phyloP scores from a whole-genome alignment of 2,888 invertebrate genomes.

The Smittia sp. region DNA sequence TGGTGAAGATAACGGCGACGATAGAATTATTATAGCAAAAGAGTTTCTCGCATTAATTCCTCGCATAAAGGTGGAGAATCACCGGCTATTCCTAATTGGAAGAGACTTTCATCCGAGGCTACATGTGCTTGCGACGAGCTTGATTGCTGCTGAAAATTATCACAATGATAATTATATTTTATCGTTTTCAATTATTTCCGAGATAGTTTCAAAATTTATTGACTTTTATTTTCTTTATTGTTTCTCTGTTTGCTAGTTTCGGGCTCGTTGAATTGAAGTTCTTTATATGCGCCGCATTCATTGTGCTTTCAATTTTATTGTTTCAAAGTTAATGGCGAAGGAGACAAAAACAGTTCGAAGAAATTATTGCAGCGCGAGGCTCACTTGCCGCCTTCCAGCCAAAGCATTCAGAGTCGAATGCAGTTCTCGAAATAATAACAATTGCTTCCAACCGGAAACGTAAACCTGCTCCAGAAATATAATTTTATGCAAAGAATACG shows the following conservation, averaged over 20 bases:
- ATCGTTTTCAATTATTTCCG: constrained; percentile 4
- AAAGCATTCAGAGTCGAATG: neutral
- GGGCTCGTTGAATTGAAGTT: neutral
- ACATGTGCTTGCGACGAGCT: neutral
- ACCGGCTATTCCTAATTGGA: neutral
- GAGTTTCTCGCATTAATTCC: neutral
- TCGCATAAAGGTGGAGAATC: neutral
- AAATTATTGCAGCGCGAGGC: neutral
- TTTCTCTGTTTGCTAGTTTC: neutral
- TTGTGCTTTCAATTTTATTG: constrained; percentile 14
- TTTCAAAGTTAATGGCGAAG: neutral
- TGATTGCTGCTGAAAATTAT: constrained; percentile 4
- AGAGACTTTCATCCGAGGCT: neutral
- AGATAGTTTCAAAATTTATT: constrained; percentile 22
- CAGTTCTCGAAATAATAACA: neutral
- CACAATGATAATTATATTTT: constrained; percentile 24
- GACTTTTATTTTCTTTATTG: constrained; percentile 14
- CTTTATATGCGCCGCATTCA: neutral
- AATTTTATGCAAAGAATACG: constrained; percentile 8
- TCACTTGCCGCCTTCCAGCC: neutral
- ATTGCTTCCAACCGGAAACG: constrained; percentile 28
- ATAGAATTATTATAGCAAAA: neutral
- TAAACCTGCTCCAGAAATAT: constrained; percentile 33
- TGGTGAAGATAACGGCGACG: constrained; percentile 34
- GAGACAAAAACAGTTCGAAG: neutral